Evolutionary conservation across 2,888 invertebrate species (phyloP).

Genomic region (Caenorhabditis doughertyi): DNA sequence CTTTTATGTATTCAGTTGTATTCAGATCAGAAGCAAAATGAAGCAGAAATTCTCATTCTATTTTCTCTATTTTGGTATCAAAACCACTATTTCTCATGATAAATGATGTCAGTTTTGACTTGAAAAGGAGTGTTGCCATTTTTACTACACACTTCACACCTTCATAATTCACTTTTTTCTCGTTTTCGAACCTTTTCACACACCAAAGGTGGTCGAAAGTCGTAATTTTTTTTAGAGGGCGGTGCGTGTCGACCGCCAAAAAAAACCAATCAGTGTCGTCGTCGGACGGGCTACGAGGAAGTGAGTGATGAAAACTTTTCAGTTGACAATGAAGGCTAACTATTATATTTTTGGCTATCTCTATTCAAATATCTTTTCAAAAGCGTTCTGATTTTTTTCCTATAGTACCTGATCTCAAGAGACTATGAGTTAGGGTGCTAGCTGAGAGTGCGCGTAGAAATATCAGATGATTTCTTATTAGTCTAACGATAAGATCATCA

Average conservation of each 20-base stretch:
- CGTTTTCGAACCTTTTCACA: slow-evolving; percentile 1
- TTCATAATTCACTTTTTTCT: slow-evolving; percentile 15
- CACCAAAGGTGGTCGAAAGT: slow-evolving; percentile 7
- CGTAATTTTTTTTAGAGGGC: background rate
- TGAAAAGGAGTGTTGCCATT: background rate
- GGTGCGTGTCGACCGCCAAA: slow-evolving; percentile 10
- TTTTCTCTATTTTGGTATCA: background rate
- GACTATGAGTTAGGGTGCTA: too few relatives aligned
- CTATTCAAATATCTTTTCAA: too few relatives aligned
- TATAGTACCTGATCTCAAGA: too few relatives aligned
- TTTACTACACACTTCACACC: background rate
- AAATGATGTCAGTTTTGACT: background rate
- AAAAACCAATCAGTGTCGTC: slow-evolving; percentile 16
- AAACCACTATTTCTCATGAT: background rate
- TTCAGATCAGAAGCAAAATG: background rate
- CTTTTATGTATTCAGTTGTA: background rate
- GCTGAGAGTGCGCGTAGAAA: too few relatives aligned
- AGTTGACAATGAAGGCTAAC: background rate
- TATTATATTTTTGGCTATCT: background rate
- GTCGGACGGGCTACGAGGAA: background rate
- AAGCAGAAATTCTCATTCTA: background rate
- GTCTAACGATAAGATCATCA: too few relatives aligned
- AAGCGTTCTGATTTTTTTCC: too few relatives aligned
- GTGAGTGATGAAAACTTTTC: slow-evolving; percentile 1
- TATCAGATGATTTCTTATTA: too few relatives aligned